phyloP scores from a whole-genome alignment of 2,888 invertebrate genomes.

The Trypoxylon attenuatum region DNA sequence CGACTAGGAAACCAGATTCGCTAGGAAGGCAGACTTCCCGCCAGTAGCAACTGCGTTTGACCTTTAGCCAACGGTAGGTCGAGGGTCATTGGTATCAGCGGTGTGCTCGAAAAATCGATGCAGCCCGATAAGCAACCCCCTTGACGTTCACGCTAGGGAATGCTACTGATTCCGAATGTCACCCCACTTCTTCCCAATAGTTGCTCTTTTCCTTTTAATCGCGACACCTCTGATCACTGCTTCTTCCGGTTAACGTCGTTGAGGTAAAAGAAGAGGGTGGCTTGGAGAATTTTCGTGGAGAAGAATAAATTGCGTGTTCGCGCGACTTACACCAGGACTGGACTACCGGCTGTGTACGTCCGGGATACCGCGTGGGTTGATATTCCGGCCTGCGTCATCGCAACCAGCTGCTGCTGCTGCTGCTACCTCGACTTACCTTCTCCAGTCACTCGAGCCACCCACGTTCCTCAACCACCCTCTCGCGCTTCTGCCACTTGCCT shows the following conservation, averaged over 20 bases:
- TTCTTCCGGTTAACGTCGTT: too few relatives aligned
- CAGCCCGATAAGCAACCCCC: conserved; percentile 24
- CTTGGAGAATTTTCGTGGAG: too few relatives aligned
- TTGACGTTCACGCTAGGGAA: not conserved
- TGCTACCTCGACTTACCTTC: conserved; percentile 15
- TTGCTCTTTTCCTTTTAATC: not conserved
- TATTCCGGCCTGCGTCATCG: conserved; percentile 54
- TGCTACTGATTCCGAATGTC: conserved; percentile 1
- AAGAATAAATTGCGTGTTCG: conserved; percentile 52
- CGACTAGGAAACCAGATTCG: conserved; percentile 18
- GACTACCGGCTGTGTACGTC: conserved; percentile 60
- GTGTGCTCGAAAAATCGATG: conserved; percentile 48
- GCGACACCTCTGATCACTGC: not conserved
- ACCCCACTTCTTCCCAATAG: too few relatives aligned
- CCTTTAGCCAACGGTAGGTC: conserved; percentile 53
- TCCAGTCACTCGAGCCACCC: conserved; percentile 23
- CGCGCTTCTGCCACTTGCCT: not conserved
- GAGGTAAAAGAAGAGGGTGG: too few relatives aligned
- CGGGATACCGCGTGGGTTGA: conserved; percentile 65
- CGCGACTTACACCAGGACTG: conserved; percentile 52
- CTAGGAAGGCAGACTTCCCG: conserved; percentile 39
- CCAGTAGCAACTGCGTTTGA: conserved; percentile 46
- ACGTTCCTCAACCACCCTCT: conserved; percentile 35
- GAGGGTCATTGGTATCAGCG: conserved; percentile 53
- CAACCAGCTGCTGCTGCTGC: conserved; percentile 32